Base-by-base conservation (phyloP, 2,888 invertebrate species). In the Homarus gammarus region DNA sequence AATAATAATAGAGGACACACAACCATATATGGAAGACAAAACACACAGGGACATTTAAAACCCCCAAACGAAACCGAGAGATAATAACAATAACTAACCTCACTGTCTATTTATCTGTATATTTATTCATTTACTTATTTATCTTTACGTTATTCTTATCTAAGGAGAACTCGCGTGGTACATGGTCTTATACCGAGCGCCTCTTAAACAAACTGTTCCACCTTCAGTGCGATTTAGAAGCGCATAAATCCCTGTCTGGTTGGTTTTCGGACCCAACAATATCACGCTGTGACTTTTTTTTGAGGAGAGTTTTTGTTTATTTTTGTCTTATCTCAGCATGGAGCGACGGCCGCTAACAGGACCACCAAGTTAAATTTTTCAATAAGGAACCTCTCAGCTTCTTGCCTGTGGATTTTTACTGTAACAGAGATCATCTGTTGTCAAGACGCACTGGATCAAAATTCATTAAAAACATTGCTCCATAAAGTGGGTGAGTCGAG, bases 391-490 rank as follows among this genome's bases (percentile, higher is more conserved):
- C n/a, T n/a, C 64, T 27, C 64, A 64, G 64, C n/a, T n/a, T n/a
- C n/a, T n/a, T n/a, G n/a, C n/a, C n/a, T 44, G 44, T 44, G 44
- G 44, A 12, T 56, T 64, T 64, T 22, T 64, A 64, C 27, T 64
- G 64, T 27, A n/a, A 22, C 44, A 12, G 56, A 22, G 12, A 56
- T 56, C 56, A 56, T n/a, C 44, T 5, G 44, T 5, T 44, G 44
- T 44, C 6, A 44, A 44, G 44, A 12, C 5, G 12, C 44, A 5
- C 44, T 8, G 44, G 44, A 44, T 44, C 44, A 64, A 27, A 64
- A 64, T 64, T 64, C 64, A 64, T 64, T 64, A 64, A 64, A 56
- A 64, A 64, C 64, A 64, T 64, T 64, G 27, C 27, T 27, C 27
- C 64, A 27, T 64, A 64, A 64, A 27, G 27, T 22, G 18, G 64